Base-by-base conservation (phyloP, 1,140 invertebrate genomes). In the Drosophila insularis region DNA sequence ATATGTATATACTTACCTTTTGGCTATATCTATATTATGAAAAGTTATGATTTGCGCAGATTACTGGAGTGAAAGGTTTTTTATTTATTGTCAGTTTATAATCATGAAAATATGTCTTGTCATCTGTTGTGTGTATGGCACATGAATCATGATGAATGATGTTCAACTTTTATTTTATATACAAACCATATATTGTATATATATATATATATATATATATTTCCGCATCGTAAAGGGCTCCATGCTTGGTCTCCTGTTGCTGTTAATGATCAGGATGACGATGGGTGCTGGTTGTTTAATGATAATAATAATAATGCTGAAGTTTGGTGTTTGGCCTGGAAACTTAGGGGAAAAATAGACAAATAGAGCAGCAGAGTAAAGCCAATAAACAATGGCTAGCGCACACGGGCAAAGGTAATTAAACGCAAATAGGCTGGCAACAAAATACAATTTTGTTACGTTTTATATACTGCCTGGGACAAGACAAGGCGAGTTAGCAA, bases 351-450 rank as follows among this genome's bases (percentile, higher is more conserved):
- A 50, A 40, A 56, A 72, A 69, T 73, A 78, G 74, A 78, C 68
- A 71, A 78, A 74, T 63, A 78, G 27, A 50, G 32, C 27, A 11
- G 63, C 10, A 60, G 11, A 13, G 35, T 37, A 68, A 39, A 53
- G 56, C 39, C 56, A 75, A 77, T 54, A 68, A 56, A 77, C 68
- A 64, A 74, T 39, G 65, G 53, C 71, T 65, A 62, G 70, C 62
- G 71, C 35, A 58, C 59, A 60, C 56, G 61, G 54, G 64, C 37
- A 71, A 27, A 53, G 54, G 70, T 69, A 84, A 84, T 78, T 89
- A 84, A 80, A 81, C 70, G 63, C 23, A 71, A 77, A 77, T 85
- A 74, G 66, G 60, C 71, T 50, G 68, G 62, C 68, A 68, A 67
- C 46, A 71, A 79, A 76, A 78, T 75, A 78, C 50, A 78, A 71